phyloP scores from a whole-genome alignment of 2,797 vertebrate species.

The Hydrophis major region DNA sequence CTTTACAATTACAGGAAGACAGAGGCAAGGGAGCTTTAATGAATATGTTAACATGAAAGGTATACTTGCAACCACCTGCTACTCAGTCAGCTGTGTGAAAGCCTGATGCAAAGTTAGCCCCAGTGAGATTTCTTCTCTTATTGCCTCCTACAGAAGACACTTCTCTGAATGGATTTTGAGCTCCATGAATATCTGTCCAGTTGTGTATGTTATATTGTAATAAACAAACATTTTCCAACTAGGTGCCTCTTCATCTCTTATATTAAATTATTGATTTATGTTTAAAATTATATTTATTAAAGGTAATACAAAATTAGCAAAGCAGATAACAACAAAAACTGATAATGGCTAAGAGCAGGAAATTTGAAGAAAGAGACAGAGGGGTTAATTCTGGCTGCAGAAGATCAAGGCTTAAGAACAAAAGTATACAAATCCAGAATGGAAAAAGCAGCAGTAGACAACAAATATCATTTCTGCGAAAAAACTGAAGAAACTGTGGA shows the following conservation, averaged over 20 bases:
- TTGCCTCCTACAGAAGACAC: slow-evolving; percentile 56
- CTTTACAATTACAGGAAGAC: slow-evolving; percentile 60
- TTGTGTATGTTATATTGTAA: slow-evolving; percentile 54
- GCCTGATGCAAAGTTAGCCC: slow-evolving; percentile 63
- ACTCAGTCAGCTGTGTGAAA: slow-evolving; percentile 65
- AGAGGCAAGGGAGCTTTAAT: slow-evolving; percentile 60
- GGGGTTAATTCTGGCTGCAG: background rate
- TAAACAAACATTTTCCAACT: slow-evolving; percentile 34
- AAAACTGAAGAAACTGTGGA: background rate
- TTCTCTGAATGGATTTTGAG: slow-evolving; percentile 63
- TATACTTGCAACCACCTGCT: slow-evolving; percentile 68
- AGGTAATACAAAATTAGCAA: background rate
- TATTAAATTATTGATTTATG: background rate
- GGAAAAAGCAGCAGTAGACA: background rate
- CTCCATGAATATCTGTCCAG: slow-evolving; percentile 65
- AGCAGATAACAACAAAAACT: background rate
- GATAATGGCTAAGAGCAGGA: background rate
- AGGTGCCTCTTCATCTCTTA: background rate
- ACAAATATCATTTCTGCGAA: background rate
- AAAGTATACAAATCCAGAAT: background rate
- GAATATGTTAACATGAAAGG: slow-evolving; percentile 67
- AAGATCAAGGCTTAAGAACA: background rate
- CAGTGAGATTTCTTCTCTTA: slow-evolving; percentile 62
- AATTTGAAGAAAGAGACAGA: background rate
- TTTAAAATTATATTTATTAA: background rate